phyloP scores from a whole-genome alignment of 2,113 vertebrate species.

The Podarcis muralis region DNA sequence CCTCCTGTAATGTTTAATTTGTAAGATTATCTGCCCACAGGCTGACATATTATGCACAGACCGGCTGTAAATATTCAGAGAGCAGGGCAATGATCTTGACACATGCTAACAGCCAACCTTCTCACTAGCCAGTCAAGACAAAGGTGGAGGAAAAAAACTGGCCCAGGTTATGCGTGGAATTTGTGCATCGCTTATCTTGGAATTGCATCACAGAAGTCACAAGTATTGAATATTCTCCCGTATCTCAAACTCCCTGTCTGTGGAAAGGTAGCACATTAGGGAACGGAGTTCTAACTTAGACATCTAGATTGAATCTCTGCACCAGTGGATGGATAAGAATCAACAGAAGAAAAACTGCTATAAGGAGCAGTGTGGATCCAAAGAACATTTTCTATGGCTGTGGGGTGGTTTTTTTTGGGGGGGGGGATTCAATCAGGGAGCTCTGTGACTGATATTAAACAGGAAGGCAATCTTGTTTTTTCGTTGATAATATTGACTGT shows the following conservation, averaged over 20 bases:
- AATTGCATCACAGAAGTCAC: neutral
- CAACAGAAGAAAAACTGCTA: neutral
- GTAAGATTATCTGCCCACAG: neutral
- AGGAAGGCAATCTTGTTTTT: neutral
- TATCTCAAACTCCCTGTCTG: neutral
- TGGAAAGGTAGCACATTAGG: neutral
- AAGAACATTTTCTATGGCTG: neutral
- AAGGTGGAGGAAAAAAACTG: no score
- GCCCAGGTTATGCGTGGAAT: neutral
- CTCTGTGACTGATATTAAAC: neutral
- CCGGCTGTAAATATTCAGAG: neutral
- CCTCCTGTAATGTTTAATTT: neutral
- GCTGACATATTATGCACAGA: neutral
- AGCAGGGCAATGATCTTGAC: neutral
- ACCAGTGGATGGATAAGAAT: neutral
- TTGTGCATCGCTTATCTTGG: neutral
- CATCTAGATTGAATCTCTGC: neutral
- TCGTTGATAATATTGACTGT: neutral
- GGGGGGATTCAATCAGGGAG: neutral
- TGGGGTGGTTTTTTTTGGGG: no score
- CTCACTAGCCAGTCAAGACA: neutral
- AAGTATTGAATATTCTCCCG: neutral
- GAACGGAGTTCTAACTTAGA: neutral
- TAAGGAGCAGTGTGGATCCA: neutral
- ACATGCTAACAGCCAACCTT: neutral